Percentiles rank a stretch among this genome's conserved stretches.
phyloP scores from a whole-genome alignment of 2,888 invertebrate genomes.

The Polydesmus complanatus region DNA sequence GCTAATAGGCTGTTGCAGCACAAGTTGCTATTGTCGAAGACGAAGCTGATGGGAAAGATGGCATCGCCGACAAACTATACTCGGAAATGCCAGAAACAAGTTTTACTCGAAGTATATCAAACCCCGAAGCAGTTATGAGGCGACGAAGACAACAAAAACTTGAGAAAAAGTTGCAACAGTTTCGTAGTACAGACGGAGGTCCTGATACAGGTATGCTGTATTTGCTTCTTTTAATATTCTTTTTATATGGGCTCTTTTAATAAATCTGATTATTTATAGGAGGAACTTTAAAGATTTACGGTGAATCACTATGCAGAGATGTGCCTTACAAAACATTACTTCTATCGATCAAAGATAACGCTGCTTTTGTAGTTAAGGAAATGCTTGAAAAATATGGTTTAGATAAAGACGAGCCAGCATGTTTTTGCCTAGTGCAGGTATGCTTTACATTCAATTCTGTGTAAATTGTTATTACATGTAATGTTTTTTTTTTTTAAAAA shows the following conservation, averaged over 20 bases:
- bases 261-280: slow-evolving; percentile 26
- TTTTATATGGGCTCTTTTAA: neutral
- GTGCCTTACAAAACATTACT: slow-evolving; percentile 97
- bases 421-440: slow-evolving; percentile 67
- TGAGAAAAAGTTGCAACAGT: slow-evolving; percentile 89
- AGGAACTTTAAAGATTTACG: slow-evolving; percentile 61
- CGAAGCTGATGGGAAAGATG: slow-evolving; percentile 55
- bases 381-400: slow-evolving; percentile 95
- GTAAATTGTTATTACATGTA: slow-evolving; percentile 19
- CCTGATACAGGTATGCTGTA: slow-evolving; percentile 61
- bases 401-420: slow-evolving; percentile 71
- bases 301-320: slow-evolving; percentile 86
- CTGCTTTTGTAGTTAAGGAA: slow-evolving; percentile 82
- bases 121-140: slow-evolving; percentile 99
- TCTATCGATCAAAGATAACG: slow-evolving; percentile 81
- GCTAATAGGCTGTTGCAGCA: neutral
- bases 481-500: slow-evolving; percentile 14
- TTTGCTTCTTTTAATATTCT: neutral
- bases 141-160: slow-evolving; percentile 89
- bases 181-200: slow-evolving; percentile 85
- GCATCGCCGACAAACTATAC: slow-evolving; percentile 79
- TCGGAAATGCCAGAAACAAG: slow-evolving; percentile 95
- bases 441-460: neutral
- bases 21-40: slow-evolving; percentile 28
- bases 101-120: slow-evolving; percentile 96